phyloP scores from a whole-genome alignment of 2,113 vertebrate species.

The Cyphomyrus plagiostoma region DNA sequence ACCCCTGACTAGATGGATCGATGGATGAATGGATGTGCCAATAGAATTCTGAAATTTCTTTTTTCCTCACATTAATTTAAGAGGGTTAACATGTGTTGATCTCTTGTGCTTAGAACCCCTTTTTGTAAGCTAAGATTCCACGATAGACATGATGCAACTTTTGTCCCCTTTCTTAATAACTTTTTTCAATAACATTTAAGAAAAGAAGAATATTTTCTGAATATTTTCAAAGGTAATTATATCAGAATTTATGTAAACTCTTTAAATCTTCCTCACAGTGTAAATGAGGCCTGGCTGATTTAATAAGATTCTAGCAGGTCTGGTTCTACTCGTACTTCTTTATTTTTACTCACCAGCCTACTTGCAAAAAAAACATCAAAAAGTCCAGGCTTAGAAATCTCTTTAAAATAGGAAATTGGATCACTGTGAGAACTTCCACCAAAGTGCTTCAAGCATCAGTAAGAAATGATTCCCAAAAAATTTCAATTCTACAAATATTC shows the following conservation, averaged over 20 bases:
- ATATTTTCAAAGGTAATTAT: background rate
- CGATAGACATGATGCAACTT: background rate
- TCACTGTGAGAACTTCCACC: background rate
- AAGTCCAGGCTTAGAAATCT: background rate
- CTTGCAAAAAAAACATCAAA: background rate
- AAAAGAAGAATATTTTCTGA: background rate
- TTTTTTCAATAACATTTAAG: background rate
- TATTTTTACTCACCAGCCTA: background rate
- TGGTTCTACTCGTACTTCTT: background rate
- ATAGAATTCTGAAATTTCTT: background rate
- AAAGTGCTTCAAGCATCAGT: background rate
- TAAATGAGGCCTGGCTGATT: background rate
- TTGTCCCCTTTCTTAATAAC: background rate
- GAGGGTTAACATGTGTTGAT: background rate
- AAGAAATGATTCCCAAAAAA: slow-evolving; percentile 3
- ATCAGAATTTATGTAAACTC: background rate
- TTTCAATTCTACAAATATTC: background rate
- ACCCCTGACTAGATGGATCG: background rate
- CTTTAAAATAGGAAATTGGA: background rate
- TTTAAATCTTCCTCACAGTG: background rate
- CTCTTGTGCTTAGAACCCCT: background rate
- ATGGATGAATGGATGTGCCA: background rate
- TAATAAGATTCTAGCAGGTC: background rate
- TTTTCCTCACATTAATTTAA: background rate
- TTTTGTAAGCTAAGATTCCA: background rate